Base-by-base conservation (phyloP, 1,140 invertebrate genomes). In the Ephestia elutella region DNA sequence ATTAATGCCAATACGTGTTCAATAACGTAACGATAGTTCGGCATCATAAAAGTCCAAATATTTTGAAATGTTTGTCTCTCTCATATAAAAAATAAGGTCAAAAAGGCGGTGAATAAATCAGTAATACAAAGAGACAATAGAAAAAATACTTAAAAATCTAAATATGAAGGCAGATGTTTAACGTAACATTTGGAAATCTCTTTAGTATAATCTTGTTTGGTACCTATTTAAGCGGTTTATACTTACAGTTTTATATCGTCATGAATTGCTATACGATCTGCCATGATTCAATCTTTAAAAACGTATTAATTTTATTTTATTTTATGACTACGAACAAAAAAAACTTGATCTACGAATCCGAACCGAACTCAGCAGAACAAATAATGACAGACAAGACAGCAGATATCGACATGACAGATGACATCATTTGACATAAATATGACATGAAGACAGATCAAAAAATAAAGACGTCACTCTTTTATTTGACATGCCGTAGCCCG, bases 191-290 rank as follows among this genome's bases (percentile, higher is more conserved):
- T 18, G 54, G 60, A 55, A 48, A 30, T 49, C 11, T 30, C 19
- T 60, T n/a, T 35, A n/a, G 2, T 28, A 18, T 10, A 9, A 9
- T 10, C 21, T 32, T 1, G 1, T 54, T 35, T 21, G 55, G 25
- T 61, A 35, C 44, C 17, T 58, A 25, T 15, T 32, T n/a, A 59
- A 56, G 35, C 54, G 50, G 53, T 25, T 38, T 25, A 21, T 56
- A 82, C 78, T 84, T 70, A 86, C 83, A 86, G 57, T 70, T 86
- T 87, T 48, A 87, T 86, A 73, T 87, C 85, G 80, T 86, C 85
- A 55, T 87, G 81, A 65, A 87, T 80, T 66, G 76, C 51, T 60
- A 78, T 56, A 62, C 76, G 73, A 62, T 87, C 85, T 72, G 85
- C 82, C 85, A 87, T 87, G 73, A 73, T 80, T 51, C 55, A 60